phyloP scores from a whole-genome alignment of 2,888 invertebrate genomes.

The Morinoia aosen region DNA sequence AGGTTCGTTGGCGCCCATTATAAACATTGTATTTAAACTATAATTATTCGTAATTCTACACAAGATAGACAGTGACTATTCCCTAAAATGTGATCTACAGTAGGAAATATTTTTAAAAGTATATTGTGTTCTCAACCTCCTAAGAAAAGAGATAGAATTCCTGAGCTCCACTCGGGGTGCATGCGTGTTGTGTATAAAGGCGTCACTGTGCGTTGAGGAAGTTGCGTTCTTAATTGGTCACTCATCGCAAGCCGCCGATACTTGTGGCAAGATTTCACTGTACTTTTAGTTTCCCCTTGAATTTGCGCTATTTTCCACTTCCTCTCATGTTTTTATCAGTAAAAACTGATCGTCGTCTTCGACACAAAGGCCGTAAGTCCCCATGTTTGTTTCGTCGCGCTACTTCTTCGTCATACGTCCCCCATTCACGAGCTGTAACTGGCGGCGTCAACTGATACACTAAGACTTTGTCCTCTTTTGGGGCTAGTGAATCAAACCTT shows the following conservation, averaged over 20 bases:
- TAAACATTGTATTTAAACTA: neutral
- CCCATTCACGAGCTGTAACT: no score
- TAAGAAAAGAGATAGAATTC: neutral
- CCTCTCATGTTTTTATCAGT: no score
- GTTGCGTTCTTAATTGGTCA: no score
- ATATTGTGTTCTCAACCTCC: neutral
- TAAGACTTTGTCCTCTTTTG: neutral
- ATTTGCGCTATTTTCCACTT: no score
- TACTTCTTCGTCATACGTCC: neutral
- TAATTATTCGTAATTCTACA: neutral
- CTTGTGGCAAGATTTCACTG: neutral
- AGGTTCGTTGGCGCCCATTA: neutral
- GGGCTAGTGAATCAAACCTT: neutral
- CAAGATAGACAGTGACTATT: neutral
- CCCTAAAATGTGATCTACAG: neutral
- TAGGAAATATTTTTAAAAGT: neutral
- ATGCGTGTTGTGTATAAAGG: no score
- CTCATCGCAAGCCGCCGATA: no score
- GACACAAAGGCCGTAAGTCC: neutral
- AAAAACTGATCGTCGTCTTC: neutral
- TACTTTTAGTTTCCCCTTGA: neutral
- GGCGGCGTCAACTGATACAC: neutral
- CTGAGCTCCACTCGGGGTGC: no score
- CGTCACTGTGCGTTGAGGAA: no score
- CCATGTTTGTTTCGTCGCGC: neutral